Evolutionary conservation across 35 echinoderm and acorn worm species (phyloP), one percentile per base, ranked within the genome.

Genomic region (Strongylocentrotus purpuratus): DNA sequence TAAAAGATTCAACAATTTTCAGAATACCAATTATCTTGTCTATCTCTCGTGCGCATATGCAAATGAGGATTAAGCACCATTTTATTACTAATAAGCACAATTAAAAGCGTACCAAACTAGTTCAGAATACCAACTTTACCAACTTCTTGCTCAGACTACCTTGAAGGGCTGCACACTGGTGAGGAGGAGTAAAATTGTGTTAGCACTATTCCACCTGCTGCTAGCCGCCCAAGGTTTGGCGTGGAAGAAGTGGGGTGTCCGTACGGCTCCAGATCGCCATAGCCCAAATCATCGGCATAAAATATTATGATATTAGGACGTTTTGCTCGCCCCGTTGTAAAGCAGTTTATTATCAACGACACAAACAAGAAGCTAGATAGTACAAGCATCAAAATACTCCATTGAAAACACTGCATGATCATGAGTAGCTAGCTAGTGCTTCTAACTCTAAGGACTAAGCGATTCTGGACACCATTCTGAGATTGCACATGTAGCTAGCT

Each of bases 241-340:
- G 92, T 94, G 15, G 46, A 46, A 33, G 52, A 52, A 13, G 46
- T 60, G 11, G 92, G 46, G 31, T 47, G 46, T 32, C 92, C 92
- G 48, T 94, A 52, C 17, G 45, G 0, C 33, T 47, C 92, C 18
- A 94, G 11, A 94, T 94, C 92, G 33, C 92, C 92, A 94, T 94
- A 94, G 45, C 92, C 92, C 52, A 94, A 52, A 48, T 94, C 92
- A 60, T 94, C 92, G 13, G 52, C 92, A 31, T 94, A 94, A 55
- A 94, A 9, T 20, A 94, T 32, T 20, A 94, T 45, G 46, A 94
- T 28, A 55, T 94, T 94, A 9, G 92, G 92, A 78, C 4, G 20
- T 31, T 94, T 59, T 47, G 46, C 31, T 58, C n/a, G 20, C 31
- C 11, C 46, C 0, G 47, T 92, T 92, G 28, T 28, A 9, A 46